Evolutionary conservation across 1,140 invertebrate species (phyloP), one percentile per base, ranked within the genome.

Genomic region (Agraylea sexmaculata): DNA sequence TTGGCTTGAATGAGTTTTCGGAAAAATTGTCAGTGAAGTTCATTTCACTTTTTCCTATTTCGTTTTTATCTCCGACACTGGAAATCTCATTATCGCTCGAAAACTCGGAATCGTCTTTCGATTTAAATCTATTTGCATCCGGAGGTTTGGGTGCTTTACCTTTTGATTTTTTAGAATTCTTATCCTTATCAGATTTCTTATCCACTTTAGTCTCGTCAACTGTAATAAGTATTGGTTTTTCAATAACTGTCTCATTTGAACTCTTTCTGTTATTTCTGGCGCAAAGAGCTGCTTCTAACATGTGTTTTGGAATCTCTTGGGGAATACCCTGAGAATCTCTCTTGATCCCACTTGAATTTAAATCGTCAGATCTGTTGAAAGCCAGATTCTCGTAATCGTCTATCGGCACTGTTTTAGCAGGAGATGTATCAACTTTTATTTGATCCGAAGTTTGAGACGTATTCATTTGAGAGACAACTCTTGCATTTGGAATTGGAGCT

Each of bases 61-160:
- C 4, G 37, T 21, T 13, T 28, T 41, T 18, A 46, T 49, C 6
- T 44, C 32, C 2, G 12, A 12, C 33, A 23, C 30, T 37, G 4
- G 38, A 30, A 12, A 33, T 15, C 13, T 47, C 32, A 15, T 34
- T 42, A 36, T 49, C 37, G 31, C 31, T 34, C 7, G 40, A 45
- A 30, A 28, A 40, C 30, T 50, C 43, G 15, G 20, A 0, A 15
- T 8, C 5, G 15, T 35, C 6, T 2, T 21, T 18, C 21, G 32
- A 13, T 47, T 59, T 59, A 45, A 59, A 61, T 50, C 56, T 58
- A 19, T 59, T 56, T 6, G 45, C 46, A 20, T 62, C 64, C 7
- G 79, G 78, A 1, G 78, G 78, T 0, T 71, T 73, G 1, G 80
- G 80, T 8, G 80, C 80, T 63, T 81, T 82, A 1, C 79, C 72